A percentile compares a stretch with the other conserved stretches of the same genome.
These are phyloP conservation scores for Scrobipalpa atriplicella DNA, from an alignment of 2,888 invertebrate species.

Conservation along the genomic window DNA sequence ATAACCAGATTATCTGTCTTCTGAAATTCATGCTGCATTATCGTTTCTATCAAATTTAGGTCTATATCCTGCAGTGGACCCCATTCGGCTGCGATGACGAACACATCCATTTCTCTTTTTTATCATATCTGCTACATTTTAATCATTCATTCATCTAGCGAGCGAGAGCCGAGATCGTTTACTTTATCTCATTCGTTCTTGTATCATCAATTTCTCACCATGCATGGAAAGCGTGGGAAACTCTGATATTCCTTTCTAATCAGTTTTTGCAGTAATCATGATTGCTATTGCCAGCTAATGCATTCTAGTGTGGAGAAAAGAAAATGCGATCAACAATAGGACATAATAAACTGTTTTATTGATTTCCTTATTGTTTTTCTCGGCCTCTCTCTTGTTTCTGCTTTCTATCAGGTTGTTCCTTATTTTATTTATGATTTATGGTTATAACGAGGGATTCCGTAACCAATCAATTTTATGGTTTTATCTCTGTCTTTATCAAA, in stretches of 20 bases:
- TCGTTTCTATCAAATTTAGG: not conserved
- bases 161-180: not conserved
- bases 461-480: too few relatives aligned
- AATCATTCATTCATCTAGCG: not conserved
- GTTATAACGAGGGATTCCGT: not conserved
- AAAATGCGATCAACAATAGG: constrained; percentile 11
- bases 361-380: constrained; percentile 4
- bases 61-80: too few relatives aligned
- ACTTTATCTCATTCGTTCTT: constrained; percentile 11
- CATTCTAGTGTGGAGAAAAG: not conserved
- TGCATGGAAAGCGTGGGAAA: constrained; percentile 22
- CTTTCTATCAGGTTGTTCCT: not conserved
- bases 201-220: constrained; percentile 23
- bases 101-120: too few relatives aligned
- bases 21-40: not conserved
- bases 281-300: not conserved
- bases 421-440: not conserved
- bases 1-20: not conserved
- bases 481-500: not conserved
- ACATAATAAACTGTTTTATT: not conserved
- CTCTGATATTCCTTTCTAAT: not conserved
- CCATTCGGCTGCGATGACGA: too few relatives aligned
- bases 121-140: too few relatives aligned
- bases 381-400: not conserved
- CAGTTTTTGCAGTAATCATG: not conserved